phyloP scores from a whole-genome alignment of 2,113 vertebrate genomes.

The Rhagologus leucostigma region DNA sequence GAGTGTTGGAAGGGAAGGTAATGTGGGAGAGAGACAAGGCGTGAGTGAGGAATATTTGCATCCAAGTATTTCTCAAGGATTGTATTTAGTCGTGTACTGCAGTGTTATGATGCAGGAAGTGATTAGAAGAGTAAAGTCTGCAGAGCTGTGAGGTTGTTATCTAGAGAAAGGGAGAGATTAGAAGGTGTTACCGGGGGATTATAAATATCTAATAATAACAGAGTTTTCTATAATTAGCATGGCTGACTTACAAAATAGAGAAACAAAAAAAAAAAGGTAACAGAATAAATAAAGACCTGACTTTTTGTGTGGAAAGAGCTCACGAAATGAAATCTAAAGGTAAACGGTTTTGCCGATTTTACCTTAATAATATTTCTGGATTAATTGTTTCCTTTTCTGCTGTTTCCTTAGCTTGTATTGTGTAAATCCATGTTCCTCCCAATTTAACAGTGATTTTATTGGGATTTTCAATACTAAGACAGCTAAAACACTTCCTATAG shows the following conservation, averaged over 20 bases:
- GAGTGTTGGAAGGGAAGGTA: neutral
- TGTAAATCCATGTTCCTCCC: neutral
- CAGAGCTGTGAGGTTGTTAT: neutral
- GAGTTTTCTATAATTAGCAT: constrained; percentile 40
- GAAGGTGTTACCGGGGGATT: constrained; percentile 34
- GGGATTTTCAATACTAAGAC: neutral
- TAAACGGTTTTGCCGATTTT: neutral
- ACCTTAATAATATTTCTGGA: neutral
- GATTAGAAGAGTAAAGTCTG: constrained; percentile 54
- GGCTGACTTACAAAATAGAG: neutral
- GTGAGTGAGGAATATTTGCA: neutral
- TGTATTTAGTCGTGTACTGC: neutral
- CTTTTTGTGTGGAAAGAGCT: neutral
- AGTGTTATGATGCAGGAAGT: neutral
- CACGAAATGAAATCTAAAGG: neutral
- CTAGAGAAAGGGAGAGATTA: constrained; percentile 47
- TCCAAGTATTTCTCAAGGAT: neutral
- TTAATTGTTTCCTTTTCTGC: neutral
- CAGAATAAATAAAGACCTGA: neutral
- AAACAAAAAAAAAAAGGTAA: neutral
- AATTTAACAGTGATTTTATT: neutral
- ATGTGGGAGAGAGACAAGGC: neutral
- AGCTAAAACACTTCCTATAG: neutral
- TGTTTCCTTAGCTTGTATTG: neutral
- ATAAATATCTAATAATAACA: constrained; percentile 45